Base-by-base conservation (phyloP, 1,140 invertebrate genomes). In the Drosophila sulfurigaster region DNA sequence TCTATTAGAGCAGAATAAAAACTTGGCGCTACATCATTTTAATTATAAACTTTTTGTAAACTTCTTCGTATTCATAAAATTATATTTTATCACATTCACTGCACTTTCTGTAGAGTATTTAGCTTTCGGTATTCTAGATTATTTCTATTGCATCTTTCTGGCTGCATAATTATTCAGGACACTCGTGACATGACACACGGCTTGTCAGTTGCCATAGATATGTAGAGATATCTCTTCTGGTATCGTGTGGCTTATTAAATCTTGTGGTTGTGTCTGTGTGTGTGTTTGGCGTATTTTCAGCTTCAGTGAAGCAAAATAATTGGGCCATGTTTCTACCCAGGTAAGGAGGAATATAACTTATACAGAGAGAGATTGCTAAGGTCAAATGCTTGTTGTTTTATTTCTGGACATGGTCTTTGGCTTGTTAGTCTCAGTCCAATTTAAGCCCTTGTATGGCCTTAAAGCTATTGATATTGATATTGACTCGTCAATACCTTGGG, bases 241-340 rank as follows among this genome's bases (percentile, higher is more conserved):
- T 69, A 43, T 70, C 65, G 75, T 75, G 62, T 68, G 66, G 65
- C 78, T 81, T 80, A 80, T 80, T 78, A 78, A 75, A 75, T 78
- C 66, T 48, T 78, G 75, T 63, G 68, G 68, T 38, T 62, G 25
- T 63, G 38, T 20, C 35, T 38, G 38, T 25, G 43, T 62, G 16
- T 49, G 65, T 15, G 65, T 69, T 48, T 62, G 48, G 59, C 51
- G 51, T 67, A 78, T 75, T 81, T 81, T 81, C 79, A 76, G 77
- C 79, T 79, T 45, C 73, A 79, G 45, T 79, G 79, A 79, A 79
- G 77, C 76, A 79, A 68, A 76, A 81, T 81, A 81, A 81, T 81
- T 79, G 79, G 77, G 75, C 65, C 59, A 80, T 59, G 75, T 78
- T 41, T 32, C 15, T 46, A 10, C 16, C n/a, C 35, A 68, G 60